Evolutionary conservation across 2,888 invertebrate species (phyloP), one percentile per base, ranked within the genome.

Genomic region (Labia minor): DNA sequence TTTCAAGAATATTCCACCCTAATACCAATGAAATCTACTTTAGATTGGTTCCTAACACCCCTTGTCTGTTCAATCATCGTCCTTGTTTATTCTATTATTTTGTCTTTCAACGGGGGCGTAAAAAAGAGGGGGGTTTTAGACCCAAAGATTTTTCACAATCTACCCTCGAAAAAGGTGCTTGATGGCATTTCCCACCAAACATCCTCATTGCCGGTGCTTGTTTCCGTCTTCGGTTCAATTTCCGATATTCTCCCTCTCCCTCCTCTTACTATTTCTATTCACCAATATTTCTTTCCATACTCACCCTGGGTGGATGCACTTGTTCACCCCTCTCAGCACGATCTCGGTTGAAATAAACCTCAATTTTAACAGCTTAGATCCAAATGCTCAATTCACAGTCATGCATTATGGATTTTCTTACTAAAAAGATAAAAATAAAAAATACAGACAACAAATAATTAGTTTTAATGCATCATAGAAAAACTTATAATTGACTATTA

Each of bases 111-210:
- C 16, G n/a, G 16, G 3, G 14, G n/a, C n/a, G n/a, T n/a, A n/a
- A n/a, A n/a, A n/a, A n/a, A n/a, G 14, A 11, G 14, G 49, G 49
- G 4, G 49, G 14, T 49, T 49, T 49, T 49, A 4, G 49, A n/a
- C n/a, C 49, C 14, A 49, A 16, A 16, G 14, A 16, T 14, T 49
- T 16, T 49, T 14, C 49, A 49, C 14, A 11, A 16, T 16, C 49
- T 14, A 49, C 49, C 49, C 49, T 49, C 26, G 3, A 26, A 26
- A 26, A 26, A 26, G 26, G 49, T 49, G 49, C 49, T 49, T 49
- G 49, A 49, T 49, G 49, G 49, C 49, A 49, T 49, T 49, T 49
- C 49, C 49, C 49, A 49, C 49, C 49, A 49, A 49, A 49, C 49
- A 49, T 49, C 49, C 49, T 49, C 49, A 49, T 49, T 49, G 49